Evolutionary conservation across 2,888 invertebrate genomes (phyloP), one percentile per base, ranked within the genome.

Genomic region (Chesias legatella): DNA sequence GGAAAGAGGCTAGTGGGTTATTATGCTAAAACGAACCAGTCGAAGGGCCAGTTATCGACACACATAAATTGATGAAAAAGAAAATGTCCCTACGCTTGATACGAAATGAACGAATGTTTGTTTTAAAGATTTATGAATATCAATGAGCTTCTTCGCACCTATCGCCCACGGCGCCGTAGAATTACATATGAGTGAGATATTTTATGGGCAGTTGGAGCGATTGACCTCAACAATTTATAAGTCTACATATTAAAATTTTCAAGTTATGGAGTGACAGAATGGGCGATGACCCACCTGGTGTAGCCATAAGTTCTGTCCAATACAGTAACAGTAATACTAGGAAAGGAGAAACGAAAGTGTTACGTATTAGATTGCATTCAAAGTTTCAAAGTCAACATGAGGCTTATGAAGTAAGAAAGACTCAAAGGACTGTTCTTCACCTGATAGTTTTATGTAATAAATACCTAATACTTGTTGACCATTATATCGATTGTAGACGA

Each of bases 201-300:
- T 69, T 68, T 68, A 71, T 71, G 58, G 57, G 56, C 63, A 60
- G 44, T 60, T 62, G 56, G 67, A 64, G 69, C 61, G 61, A 73
- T 71, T 70, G 67, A 73, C 63, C 71, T 71, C 68, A 67, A 60
- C 56, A 60, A 57, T 60, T 61, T 59, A 63, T 67, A 60, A 61
- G 50, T 53, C 50, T 41, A 51, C 50, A 61, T 60, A 62, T 67
- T 58, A 43, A 29, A 53, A 17, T 17, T 17, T 17, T 17, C n/a
- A 17, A 17, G 13, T 17, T 17, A 17, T 17, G 13, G 13, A 17
- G 13, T 17, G 13, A 17, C 5, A 17, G 13, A 17, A 17, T 5
- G 5, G 13, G 13, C 13, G 13, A 17, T 17, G 13, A 5, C 13
- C 13, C 13, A 17, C 13, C 13, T 17, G 5, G 5, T 17, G 13